Conservation (phyloP, 1,140 invertebrate genomes). For the Trichoplusia ni region DNA sequence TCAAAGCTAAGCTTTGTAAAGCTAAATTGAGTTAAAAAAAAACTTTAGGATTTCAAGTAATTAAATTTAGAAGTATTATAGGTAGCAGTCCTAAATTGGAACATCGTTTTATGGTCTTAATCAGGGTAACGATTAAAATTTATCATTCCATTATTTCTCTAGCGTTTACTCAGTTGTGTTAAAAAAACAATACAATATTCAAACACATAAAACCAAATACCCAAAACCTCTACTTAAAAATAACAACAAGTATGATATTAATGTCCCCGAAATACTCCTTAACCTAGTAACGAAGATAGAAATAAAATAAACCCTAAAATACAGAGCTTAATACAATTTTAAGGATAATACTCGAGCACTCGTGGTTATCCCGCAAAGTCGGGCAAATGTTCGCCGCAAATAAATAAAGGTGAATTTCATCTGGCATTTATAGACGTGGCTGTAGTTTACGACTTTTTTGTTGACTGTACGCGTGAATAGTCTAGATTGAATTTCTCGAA, state of each 20-base stretch:
- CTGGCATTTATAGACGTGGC: conserved; percentile 21
- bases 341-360: conserved; percentile 21
- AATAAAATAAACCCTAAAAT: conserved; percentile 13
- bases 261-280: background rate
- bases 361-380: conserved; percentile 20
- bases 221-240: no score
- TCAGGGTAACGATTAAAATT: no score
- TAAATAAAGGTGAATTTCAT: conserved; percentile 31
- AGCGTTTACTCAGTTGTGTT: no score
- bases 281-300: background rate
- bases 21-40: no score
- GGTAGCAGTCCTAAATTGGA: no score
- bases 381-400: conserved; percentile 23
- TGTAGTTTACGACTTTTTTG: conserved; percentile 26
- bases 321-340: conserved; percentile 24
- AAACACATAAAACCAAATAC: background rate
- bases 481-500: background rate
- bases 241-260: no score
- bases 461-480: conserved; percentile 16
- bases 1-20: no score
- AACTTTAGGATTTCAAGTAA: no score
- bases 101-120: no score
- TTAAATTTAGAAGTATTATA: no score
- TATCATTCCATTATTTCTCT: no score
- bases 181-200: background rate